These are phyloP conservation scores for Syrphus vitripennis DNA, from an alignment of 2,888 invertebrate species.

Conservation along the genomic window DNA sequence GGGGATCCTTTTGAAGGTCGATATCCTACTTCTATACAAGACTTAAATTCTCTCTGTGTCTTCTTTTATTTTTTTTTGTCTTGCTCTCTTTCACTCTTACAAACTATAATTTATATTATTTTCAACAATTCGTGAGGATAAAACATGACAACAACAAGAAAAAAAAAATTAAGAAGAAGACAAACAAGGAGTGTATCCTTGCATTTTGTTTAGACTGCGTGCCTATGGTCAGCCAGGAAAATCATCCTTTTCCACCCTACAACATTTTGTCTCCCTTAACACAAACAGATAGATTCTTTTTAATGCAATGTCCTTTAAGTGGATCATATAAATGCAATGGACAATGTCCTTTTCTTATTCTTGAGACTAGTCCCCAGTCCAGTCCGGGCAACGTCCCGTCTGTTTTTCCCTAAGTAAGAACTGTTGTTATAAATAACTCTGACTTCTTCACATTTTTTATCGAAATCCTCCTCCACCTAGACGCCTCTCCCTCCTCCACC, in stretches of 20 bases:
- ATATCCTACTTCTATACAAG: no score
- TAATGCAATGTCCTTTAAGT: constrained; percentile 61
- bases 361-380: neutral
- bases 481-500: neutral
- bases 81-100: neutral
- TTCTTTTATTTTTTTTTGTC: neutral
- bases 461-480: neutral
- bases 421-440: constrained; percentile 37
- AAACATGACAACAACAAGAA: neutral
- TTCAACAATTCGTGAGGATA: constrained; percentile 25
- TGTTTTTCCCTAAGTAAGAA: constrained; percentile 17
- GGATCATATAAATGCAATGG: constrained; percentile 60
- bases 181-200: neutral
- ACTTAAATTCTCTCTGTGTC: neutral
- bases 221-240: constrained; percentile 33
- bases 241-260: no score
- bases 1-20: constrained; percentile 46
- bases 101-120: constrained; percentile 37
- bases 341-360: constrained; percentile 45
- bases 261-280: neutral
- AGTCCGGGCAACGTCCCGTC: neutral
- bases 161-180: neutral
- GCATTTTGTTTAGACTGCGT: constrained; percentile 37
- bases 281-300: neutral
- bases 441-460: constrained; percentile 7